A percentile compares a stretch with the other conserved stretches of the same genome.
Evolutionary conservation across 35 echinoderm and acorn worm genomes (phyloP).

Genomic region (Heliocidaris tuberculata): DNA sequence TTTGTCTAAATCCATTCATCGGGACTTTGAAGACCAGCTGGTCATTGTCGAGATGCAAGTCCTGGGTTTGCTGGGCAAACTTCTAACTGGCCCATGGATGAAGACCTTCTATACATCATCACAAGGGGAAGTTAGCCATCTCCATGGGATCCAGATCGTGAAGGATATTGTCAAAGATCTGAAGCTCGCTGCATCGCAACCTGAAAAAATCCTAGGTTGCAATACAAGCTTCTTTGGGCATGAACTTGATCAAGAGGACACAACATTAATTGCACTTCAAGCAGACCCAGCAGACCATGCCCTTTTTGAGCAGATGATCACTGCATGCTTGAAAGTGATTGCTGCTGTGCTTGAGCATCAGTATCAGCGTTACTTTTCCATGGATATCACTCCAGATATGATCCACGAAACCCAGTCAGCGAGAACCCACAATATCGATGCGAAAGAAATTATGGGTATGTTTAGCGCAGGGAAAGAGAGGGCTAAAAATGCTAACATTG

Average conservation of each 20-base stretch:
- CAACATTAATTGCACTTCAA: background rate
- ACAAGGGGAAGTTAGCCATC: background rate
- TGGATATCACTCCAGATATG: background rate
- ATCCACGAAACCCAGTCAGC: background rate
- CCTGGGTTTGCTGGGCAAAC: constrained; percentile 24
- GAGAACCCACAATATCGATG: background rate
- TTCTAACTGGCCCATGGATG: background rate
- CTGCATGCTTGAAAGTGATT: background rate
- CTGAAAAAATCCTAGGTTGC: background rate
- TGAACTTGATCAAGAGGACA: background rate
- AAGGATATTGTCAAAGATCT: background rate
- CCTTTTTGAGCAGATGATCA: background rate
- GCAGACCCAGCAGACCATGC: background rate
- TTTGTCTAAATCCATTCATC: background rate
- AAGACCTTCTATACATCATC: background rate
- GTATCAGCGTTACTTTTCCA: background rate
- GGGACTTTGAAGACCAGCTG: background rate
- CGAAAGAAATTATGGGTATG: constrained; percentile 56
- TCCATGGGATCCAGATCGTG: constrained; percentile 4
- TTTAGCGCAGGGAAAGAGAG: constrained; percentile 42
- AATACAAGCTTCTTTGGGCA: background rate
- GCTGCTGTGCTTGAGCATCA: background rate
- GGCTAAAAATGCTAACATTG: constrained; percentile 31
- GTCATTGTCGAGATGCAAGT: background rate
- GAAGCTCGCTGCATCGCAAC: no score